These are phyloP conservation scores for Corythucha ciliata DNA, from an alignment of 2,888 invertebrate species.

Conservation along the genomic window DNA sequence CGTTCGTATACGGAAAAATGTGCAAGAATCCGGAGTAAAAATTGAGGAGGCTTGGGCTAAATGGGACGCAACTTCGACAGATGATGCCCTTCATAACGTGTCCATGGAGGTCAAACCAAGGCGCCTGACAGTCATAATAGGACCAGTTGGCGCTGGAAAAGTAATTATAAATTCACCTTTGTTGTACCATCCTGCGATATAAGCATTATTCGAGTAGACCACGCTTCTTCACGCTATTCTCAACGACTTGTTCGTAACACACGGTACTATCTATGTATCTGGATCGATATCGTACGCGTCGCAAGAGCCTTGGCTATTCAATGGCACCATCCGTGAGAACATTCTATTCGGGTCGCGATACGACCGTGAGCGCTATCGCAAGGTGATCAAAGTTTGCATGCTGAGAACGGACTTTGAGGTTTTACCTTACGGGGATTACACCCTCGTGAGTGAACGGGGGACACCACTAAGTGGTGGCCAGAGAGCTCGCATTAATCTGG, in stretches of 20 bases:
- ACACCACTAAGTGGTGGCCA: constrained; percentile 82
- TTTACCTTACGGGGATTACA: constrained; percentile 71
- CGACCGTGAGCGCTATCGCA: constrained; percentile 56
- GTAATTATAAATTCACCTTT: constrained; percentile 38
- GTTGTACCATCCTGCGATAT: constrained; percentile 46
- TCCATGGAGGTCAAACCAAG: constrained; percentile 49
- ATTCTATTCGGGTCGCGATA: constrained; percentile 77
- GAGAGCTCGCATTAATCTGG: constrained; percentile 58
- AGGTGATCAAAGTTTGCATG: constrained; percentile 60
- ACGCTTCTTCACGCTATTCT: constrained; percentile 62
- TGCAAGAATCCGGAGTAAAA: not conserved
- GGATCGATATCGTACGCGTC: constrained; percentile 70
- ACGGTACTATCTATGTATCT: constrained; percentile 54
- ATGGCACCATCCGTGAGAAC: constrained; percentile 79
- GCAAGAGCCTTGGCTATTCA: constrained; percentile 79
- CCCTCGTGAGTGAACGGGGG: constrained; percentile 77
- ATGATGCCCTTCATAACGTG: constrained; percentile 43
- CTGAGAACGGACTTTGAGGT: constrained; percentile 63
- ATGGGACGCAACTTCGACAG: not conserved
- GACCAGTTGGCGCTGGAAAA: constrained; percentile 69
- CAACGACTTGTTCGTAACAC: constrained; percentile 60
- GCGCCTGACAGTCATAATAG: constrained; percentile 59
- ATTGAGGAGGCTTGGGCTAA: not conserved
- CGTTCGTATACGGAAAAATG: no score
- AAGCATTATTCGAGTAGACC: constrained; percentile 42